Evolutionary conservation across 1,140 invertebrate genomes (phyloP), one percentile per base, ranked within the genome.

Genomic region (Centruroides vittatus): DNA sequence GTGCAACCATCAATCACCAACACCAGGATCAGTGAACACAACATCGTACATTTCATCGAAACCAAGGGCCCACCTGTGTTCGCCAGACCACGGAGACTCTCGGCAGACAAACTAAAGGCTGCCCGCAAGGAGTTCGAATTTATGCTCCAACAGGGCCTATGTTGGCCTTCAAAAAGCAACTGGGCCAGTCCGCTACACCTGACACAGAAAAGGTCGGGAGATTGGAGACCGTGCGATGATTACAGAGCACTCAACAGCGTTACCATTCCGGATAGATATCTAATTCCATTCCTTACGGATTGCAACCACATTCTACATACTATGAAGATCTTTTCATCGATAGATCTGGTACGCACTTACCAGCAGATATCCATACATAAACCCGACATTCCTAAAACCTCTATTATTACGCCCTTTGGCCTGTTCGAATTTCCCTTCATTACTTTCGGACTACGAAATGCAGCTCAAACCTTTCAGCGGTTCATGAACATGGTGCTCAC

Each of bases 401-500:
- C 65, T 34, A 54, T 66, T 47, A 56, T 50, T 3, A 65, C 63
- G 36, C 60, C 55, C 1, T 58, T 65, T 35, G 64, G 64, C 4
- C 34, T 65, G 12, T 66, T 65, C 52, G 58, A 66, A 66, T 62
- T 65, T 41, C 35, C 35, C 13, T 52, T 35, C 23, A 66, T 66
- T 61, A 61, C 64, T 0, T 66, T 66, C 58, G 65, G 65, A 3
- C 57, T 66, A 48, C 3, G 64, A 36, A 66, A 66, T 13, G 47
- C 64, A 5, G 70, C 73, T 10, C 65, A 70, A 35, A 70, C 72
- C 35, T 81, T 79, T 64, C 76, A 80, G 67, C 60, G 78, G n/a
- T 72, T 75, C 11, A 78, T 82, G 59, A 71, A 78, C 65, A 52
- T 69, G n/a, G 69, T 78, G 1, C 66, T 78, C 5, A 60, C 71